Base-by-base conservation (phyloP, 2,797 vertebrate genomes). In the Caiman crocodilus region DNA sequence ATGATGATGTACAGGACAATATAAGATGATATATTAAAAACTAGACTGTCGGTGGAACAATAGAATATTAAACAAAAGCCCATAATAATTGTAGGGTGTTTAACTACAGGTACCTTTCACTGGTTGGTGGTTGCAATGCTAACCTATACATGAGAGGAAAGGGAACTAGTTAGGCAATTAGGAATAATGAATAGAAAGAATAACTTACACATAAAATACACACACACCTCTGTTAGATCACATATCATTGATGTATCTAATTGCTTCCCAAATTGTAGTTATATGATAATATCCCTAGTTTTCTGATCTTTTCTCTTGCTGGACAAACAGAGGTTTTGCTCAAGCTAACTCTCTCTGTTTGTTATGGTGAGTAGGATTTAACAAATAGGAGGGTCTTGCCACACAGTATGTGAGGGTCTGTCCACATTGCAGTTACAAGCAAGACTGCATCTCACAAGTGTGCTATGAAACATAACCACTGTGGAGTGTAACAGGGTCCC, bases 11-110 rank as follows among this genome's bases (percentile, higher is more conserved):
- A 94, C 89, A 88, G 95, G 90, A 93, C 88, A 95, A 90, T 89
- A 95, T 96, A 96, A 96, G 93, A 93, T 96, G 94, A 96, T 96
- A 96, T 94, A 97, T 96, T 95, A 93, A 96, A 95, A 95, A 90
- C 77, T 89, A 74, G 93, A 85, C 89, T 94, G 86, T 91, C 85
- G 93, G 86, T 91, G 90, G 88, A 96, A 96, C 93, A 96, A 93
- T 93, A 90, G 95, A 97, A 95, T 96, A 92, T 93, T 94, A 97
- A 96, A 87, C 90, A 94, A 94, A 95, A 96, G 93, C 94, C 96
- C 89, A 92, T 94, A 95, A 93, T 96, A 95, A 96, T 94, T 95
- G 95, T 91, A 75, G 95, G 93, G 96, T 96, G 95, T 94, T 97
- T 96, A 96, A 91, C 87, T 95, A 77, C 71, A 96, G 93, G 94